Evolutionary conservation across 35 echinoderm and acorn worm species (phyloP).

Genomic region (Lytechinus variegatus): DNA sequence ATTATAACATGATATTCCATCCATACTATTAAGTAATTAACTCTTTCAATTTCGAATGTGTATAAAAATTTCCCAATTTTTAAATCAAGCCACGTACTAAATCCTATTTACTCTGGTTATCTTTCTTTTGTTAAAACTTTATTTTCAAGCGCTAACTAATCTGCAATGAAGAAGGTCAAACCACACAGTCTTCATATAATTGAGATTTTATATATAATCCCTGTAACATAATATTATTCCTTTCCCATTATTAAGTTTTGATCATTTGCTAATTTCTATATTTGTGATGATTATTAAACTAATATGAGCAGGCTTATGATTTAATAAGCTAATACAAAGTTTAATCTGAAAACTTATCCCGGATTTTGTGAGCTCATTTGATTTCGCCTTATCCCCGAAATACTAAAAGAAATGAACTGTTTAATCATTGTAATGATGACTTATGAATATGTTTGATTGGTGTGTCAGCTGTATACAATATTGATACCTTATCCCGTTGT

Average conservation of each 20-base stretch:
- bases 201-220: background rate
- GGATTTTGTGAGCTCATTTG: background rate
- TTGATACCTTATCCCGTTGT: background rate
- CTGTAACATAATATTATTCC: background rate
- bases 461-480: background rate
- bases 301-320: background rate
- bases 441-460: constrained; percentile 4
- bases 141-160: too few species aligned
- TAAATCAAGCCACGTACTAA: too few species aligned
- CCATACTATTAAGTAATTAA: too few species aligned
- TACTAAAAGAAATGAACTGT: background rate
- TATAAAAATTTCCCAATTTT: too few species aligned
- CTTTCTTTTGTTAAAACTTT: background rate
- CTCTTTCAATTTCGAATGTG: too few species aligned
- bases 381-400: background rate
- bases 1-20: too few species aligned
- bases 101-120: background rate
- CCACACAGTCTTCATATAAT: background rate
- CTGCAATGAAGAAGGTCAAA: too few species aligned
- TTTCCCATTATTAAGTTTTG: background rate
- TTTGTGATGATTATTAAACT: background rate
- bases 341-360: background rate
- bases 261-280: background rate
- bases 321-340: background rate
- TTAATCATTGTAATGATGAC: background rate